Conservation (phyloP, 1,140 invertebrate species). For the Diorhabda elongata region DNA sequence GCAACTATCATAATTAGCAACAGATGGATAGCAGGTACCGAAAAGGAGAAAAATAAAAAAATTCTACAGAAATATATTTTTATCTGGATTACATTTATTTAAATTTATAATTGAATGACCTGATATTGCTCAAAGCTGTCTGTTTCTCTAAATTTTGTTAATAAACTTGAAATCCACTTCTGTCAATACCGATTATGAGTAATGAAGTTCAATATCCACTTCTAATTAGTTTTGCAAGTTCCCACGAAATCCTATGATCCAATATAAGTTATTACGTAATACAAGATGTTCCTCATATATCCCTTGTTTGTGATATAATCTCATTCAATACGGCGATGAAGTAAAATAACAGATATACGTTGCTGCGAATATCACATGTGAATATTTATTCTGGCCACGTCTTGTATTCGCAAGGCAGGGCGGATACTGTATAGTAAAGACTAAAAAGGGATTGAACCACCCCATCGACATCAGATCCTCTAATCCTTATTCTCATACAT, state of each 20-base stretch:
- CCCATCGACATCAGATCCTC: slow-evolving; percentile 26
- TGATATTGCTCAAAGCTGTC: too few relatives aligned
- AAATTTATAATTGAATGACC: too few relatives aligned
- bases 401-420: slow-evolving; percentile 24
- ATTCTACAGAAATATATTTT: too few relatives aligned
- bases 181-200: too few relatives aligned
- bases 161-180: too few relatives aligned
- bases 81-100: too few relatives aligned
- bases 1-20: too few relatives aligned
- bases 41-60: too few relatives aligned
- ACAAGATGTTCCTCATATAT: not conserved
- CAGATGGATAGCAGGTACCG: too few relatives aligned
- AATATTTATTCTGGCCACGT: slow-evolving; percentile 23
- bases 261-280: not conserved
- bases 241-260: not conserved
- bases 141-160: too few relatives aligned
- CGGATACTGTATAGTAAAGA: slow-evolving; percentile 16
- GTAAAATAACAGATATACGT: slow-evolving; percentile 3
- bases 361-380: slow-evolving; percentile 3
- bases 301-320: not conserved
- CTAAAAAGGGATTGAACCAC: slow-evolving; percentile 24
- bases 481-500: slow-evolving; percentile 26
- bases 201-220: too few relatives aligned
- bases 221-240: too few relatives aligned
- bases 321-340: not conserved